phyloP scores from a whole-genome alignment of 2,797 vertebrate species.

The Ataeniobius toweri region DNA sequence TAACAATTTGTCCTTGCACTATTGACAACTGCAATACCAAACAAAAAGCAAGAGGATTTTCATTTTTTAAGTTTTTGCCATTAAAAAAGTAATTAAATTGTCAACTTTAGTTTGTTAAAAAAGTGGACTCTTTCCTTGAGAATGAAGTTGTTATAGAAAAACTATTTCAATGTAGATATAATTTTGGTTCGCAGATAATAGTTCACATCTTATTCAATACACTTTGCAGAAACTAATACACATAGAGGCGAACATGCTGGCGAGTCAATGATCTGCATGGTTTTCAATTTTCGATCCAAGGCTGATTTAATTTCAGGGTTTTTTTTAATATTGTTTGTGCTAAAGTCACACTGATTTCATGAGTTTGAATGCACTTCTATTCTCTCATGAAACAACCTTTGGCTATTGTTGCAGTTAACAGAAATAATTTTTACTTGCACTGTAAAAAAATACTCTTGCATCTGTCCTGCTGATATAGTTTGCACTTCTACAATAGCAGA shows the following conservation, averaged over 20 bases:
- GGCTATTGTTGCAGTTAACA: not conserved
- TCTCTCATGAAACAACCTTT: not conserved
- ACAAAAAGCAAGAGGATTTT: not conserved
- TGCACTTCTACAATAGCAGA: not conserved
- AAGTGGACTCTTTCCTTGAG: not conserved
- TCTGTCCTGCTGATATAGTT: not conserved
- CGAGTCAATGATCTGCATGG: too few relatives aligned
- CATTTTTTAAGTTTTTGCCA: not conserved
- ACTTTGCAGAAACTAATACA: not conserved
- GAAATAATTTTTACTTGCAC: not conserved
- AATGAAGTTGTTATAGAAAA: not conserved
- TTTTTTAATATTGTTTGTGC: not conserved
- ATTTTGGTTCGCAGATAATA: not conserved
- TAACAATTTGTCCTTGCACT: not conserved
- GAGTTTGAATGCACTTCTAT: not conserved
- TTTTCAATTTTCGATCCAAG: not conserved
- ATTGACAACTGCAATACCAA: not conserved
- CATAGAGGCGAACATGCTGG: not conserved
- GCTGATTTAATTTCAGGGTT: not conserved
- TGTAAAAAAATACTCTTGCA: not conserved
- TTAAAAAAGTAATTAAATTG: not conserved
- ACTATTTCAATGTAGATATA: not conserved
- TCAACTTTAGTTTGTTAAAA: conserved; percentile 12
- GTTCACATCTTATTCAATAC: not conserved
- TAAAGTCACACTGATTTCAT: not conserved